Evolutionary conservation across 2,797 vertebrate genomes (phyloP).

Genomic region (Mastacembelus armatus): DNA sequence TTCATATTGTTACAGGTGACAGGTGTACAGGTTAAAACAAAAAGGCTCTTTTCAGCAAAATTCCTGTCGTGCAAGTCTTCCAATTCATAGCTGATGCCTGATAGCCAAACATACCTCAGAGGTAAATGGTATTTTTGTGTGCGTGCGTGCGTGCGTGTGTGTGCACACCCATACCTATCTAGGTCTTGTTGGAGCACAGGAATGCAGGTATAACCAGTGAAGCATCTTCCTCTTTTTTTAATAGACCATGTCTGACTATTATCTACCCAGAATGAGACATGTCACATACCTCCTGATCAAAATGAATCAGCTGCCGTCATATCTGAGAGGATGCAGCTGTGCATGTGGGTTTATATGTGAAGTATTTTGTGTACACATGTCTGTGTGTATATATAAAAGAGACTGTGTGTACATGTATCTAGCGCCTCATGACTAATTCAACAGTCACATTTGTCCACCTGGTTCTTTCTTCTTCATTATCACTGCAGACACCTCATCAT

Average conservation of each 20-base stretch:
- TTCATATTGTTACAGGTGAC: neutral
- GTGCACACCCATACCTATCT: neutral
- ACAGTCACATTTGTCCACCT: constrained; percentile 56
- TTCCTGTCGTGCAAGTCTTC: neutral
- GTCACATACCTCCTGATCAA: constrained; percentile 56
- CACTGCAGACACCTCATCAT: constrained; percentile 45
- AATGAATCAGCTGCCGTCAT: constrained; percentile 35
- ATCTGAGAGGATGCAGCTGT: constrained; percentile 47
- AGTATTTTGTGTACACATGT: neutral
- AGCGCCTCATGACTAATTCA: constrained; percentile 54
- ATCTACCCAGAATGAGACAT: constrained; percentile 64
- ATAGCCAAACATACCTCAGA: neutral
- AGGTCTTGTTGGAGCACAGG: constrained; percentile 4
- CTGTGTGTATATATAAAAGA: neutral
- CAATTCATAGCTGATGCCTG: too few relatives aligned
- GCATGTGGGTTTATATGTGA: constrained; percentile 4
- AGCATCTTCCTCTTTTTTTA: constrained; percentile 16
- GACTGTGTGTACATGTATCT: neutral
- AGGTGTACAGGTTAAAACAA: neutral
- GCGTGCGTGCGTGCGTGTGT: neutral
- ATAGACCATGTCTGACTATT: constrained; percentile 43
- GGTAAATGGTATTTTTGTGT: neutral
- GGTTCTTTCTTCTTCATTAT: constrained; percentile 62
- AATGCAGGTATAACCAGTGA: neutral
- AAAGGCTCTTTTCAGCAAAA: neutral